Percentiles rank a stretch among this genome's conserved stretches.
These are phyloP conservation scores for Riparia riparia DNA, from an alignment of 2,113 vertebrate genomes.

Conservation along the genomic window DNA sequence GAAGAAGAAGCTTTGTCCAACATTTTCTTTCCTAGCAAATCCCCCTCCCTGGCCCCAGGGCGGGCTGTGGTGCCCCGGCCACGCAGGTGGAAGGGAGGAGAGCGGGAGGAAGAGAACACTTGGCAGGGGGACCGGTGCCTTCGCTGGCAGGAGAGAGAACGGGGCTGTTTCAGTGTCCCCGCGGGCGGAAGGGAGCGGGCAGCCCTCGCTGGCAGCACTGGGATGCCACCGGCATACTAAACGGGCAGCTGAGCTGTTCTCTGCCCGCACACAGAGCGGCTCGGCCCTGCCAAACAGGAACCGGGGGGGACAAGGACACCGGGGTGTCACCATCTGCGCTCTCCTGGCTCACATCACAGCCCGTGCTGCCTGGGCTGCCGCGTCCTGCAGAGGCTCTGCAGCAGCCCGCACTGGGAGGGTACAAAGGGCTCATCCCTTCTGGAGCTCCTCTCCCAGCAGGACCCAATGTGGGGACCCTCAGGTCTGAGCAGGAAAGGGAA, in stretches of 20 bases:
- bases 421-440: neutral
- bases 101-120: neutral
- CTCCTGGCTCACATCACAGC: neutral
- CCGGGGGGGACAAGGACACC: neutral
- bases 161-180: neutral
- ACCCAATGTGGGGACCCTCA: neutral
- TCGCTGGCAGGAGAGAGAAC: neutral
- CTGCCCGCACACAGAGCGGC: neutral
- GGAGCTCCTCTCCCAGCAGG: neutral
- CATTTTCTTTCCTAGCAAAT: neutral
- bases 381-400: neutral
- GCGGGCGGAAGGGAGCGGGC: neutral
- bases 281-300: slow-evolving; percentile 48
- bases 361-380: neutral
- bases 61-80: neutral
- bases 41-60: neutral
- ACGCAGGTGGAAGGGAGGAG: neutral
- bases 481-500: neutral
- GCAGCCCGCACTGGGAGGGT: rapidly evolving
- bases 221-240: slow-evolving; percentile 3
- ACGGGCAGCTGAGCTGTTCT: neutral
- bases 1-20: neutral
- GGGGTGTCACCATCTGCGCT: neutral
- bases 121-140: neutral
- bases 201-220: neutral